Base-by-base conservation (phyloP, 1,140 invertebrate species). In the Tetragonula clypearis region DNA sequence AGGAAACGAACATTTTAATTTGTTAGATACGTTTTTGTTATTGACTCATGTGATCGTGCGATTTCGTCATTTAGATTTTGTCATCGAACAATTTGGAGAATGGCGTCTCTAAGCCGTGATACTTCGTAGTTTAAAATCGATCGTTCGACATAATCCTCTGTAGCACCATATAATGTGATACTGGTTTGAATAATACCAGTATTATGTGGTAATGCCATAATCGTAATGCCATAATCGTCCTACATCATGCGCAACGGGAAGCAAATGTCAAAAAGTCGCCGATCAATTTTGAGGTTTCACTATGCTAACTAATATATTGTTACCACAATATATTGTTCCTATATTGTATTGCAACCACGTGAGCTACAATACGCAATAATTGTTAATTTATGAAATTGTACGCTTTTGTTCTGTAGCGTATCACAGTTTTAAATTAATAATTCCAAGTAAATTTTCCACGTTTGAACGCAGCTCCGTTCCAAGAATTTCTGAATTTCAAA, bases 161-260 rank as follows among this genome's bases (percentile, higher is more conserved):
- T 49, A 14, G n/a, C 21, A 4, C 23, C 58, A 19, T 49, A 62
- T 77, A 77, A 62, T 49, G n/a, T 65, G 35, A n/a, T 62, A 62
- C 60, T 26, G 35, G 21, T 65, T 65, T 77, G 75, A 65, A 65
- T 77, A 65, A 77, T 65, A n/a, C n/a, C 75, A 21, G 30, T 49
- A 41, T 77, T 65, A 75, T 30, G 26, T 56, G 19, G 23, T 77
- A 62, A 77, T 65, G 49, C 60, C 75, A 26, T 77, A 77, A 77
- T 77, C 60, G 60, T 14, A 62, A 77, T 65, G 49, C 60, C 75
- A 26, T 77, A 77, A 77, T 77, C 60, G 60, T 14, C 6, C 15
- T 23, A 49, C 30, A 49, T 62, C 56, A 23, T 77, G 58, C 17
- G 35, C 49, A 65, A 49, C 60, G 75, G 5, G 17, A 41, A 49